These are phyloP conservation scores for Smittia aterrima DNA, from an alignment of 2,888 invertebrate species.

Conservation along the genomic window DNA sequence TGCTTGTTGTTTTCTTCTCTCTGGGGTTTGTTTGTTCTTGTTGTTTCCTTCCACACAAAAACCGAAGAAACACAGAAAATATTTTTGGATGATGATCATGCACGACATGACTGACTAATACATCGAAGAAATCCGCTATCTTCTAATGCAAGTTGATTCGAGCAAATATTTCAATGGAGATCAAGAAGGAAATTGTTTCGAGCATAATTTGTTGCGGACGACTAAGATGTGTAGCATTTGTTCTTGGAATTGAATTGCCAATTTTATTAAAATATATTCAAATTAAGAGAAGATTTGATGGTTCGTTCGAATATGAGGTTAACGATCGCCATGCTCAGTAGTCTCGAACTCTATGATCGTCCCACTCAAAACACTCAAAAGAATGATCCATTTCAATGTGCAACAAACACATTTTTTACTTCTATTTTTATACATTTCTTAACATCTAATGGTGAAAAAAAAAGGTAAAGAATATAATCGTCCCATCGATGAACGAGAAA, in stretches of 20 bases:
- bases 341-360: too few relatives aligned
- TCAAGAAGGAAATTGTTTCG: too few relatives aligned
- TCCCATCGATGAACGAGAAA: constrained; percentile 40
- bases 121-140: neutral
- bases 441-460: constrained; percentile 13
- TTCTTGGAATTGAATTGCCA: neutral
- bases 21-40: constrained; percentile 15
- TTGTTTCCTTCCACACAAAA: neutral
- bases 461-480: constrained; percentile 29
- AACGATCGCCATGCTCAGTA: too few relatives aligned
- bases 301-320: neutral
- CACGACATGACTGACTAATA: neutral
- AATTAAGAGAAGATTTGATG: neutral
- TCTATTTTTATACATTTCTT: constrained; percentile 17
- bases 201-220: too few relatives aligned
- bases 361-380: neutral
- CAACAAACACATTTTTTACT: neutral
- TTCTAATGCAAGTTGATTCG: constrained; percentile 8
- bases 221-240: too few relatives aligned
- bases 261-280: neutral
- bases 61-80: neutral
- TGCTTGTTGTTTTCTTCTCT: neutral
- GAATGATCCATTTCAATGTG: constrained; percentile 10
- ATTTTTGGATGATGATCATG: constrained; percentile 8
- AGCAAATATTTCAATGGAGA: neutral